Base-by-base conservation (phyloP, 2,888 invertebrate genomes). In the Allophyes oxyacanthae region DNA sequence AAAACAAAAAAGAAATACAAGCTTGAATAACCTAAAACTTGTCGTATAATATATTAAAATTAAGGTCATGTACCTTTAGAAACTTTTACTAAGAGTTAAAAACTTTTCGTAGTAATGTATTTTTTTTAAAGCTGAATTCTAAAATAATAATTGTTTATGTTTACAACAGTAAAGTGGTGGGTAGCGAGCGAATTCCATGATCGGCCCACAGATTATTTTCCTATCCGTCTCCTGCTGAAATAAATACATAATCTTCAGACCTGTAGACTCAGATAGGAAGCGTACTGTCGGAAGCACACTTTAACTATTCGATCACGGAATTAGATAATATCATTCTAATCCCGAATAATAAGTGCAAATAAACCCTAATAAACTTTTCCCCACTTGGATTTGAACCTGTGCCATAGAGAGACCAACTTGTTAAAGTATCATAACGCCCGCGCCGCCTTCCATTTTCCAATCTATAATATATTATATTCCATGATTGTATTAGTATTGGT, bases 141-240 rank as follows among this genome's bases (percentile, higher is more conserved):
- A 42, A 44, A 49, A 28, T 53, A 56, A 50, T 34, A 67, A 53
- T 58, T 58, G 64, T 58, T 63, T 53, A 56, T 60, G 46, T 68
- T 60, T 53, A 49, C 62, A 55, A 11, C 41, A 37, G 45, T 36
- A 36, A 67, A 61, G 52, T 57, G 30, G 32, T 53, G 33, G 46
- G 43, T 33, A 43, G 50, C 46, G 43, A 37, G 33, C 13, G 32
- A 40, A 41, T 38, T 13, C 40, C 34, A 30, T 46, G 63, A 61
- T 54, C 44, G 44, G 28, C 48, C 48, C 32, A 36, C 44, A 65
- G 41, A 65, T 71, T 41, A 56, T 49, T 50, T 57, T 57, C 43
- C 45, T 52, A 26, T 42, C 44, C 32, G 8, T 3, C 20, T 43
- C 14, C 37, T 42, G 36, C 25, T 42, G 42, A 68, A 49, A 45